Evolutionary conservation across 2,797 vertebrate species (phyloP).

Genomic region (Phataginus tetradactyla): DNA sequence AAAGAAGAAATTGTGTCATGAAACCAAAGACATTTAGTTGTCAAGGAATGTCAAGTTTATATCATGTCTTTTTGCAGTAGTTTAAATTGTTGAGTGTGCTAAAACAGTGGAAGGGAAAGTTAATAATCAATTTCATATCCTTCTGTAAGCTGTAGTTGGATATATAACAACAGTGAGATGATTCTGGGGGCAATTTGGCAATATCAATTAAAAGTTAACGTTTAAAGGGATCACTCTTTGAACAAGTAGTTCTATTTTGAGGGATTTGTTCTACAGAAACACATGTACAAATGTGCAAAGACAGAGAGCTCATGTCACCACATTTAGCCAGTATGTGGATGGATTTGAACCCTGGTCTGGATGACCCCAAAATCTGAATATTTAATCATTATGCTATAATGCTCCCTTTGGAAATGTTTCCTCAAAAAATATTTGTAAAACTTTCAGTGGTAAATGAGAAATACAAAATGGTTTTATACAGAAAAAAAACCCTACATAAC

Average conservation of each 20-base stretch:
- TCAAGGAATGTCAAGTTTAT: constrained; percentile 34
- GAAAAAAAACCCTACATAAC: not conserved
- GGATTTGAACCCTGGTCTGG: not conserved
- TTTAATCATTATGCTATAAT: not conserved
- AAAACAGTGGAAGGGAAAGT: constrained; percentile 5
- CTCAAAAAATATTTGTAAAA: not conserved
- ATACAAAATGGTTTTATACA: not conserved
- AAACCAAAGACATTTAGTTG: constrained; percentile 12
- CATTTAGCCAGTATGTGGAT: not conserved
- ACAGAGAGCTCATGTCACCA: not conserved
- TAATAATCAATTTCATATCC: constrained; percentile 15
- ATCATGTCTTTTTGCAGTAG: not conserved
- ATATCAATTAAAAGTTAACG: not conserved
- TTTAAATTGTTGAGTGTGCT: not conserved
- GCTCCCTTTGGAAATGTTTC: not conserved
- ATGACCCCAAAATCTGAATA: not conserved
- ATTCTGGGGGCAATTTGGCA: not conserved
- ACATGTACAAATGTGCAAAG: not conserved
- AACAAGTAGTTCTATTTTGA: not conserved
- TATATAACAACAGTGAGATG: constrained; percentile 23
- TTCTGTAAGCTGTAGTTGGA: not conserved
- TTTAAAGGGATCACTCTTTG: not conserved
- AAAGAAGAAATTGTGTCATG: not conserved
- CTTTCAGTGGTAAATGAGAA: constrained; percentile 15
- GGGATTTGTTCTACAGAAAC: not conserved